These are phyloP conservation scores for Scopus umbretta DNA, from an alignment of 2,113 vertebrate species.

Conservation along the genomic window DNA sequence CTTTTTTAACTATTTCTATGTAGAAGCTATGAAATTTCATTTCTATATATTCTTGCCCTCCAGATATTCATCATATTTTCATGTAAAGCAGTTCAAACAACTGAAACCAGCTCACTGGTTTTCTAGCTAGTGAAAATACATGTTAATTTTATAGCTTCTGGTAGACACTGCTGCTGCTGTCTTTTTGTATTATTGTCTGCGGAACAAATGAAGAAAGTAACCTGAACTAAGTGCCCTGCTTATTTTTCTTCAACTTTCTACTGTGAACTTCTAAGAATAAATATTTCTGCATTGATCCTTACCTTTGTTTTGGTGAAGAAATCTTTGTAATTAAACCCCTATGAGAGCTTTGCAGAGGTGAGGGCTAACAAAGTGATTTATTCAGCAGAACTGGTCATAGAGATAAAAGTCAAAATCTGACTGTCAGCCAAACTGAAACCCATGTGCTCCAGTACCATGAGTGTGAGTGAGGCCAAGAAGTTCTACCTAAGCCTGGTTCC, in stretches of 20 bases:
- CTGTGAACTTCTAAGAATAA: background rate
- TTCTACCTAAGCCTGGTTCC: background rate
- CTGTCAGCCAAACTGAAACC: background rate
- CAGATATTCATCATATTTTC: background rate
- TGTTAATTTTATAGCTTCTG: constrained; percentile 18
- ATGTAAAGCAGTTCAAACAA: background rate
- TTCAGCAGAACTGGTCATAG: background rate
- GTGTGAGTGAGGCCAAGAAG: background rate
- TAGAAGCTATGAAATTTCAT: background rate
- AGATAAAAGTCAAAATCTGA: background rate
- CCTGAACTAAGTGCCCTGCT: background rate
- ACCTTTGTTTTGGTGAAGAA: background rate
- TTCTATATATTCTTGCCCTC: background rate
- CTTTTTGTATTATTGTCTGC: background rate
- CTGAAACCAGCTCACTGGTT: background rate
- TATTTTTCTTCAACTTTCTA: background rate
- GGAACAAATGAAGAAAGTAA: constrained; percentile 17
- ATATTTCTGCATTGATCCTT: background rate
- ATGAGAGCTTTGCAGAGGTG: background rate
- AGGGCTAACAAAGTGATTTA: background rate
- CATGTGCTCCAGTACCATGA: background rate
- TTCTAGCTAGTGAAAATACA: constrained; percentile 5
- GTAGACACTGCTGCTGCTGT: background rate
- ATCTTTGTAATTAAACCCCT: background rate
- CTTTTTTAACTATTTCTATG: background rate